Evolutionary conservation across 2,797 vertebrate genomes (phyloP).

Genomic region (Petrocephalus sullivani): DNA sequence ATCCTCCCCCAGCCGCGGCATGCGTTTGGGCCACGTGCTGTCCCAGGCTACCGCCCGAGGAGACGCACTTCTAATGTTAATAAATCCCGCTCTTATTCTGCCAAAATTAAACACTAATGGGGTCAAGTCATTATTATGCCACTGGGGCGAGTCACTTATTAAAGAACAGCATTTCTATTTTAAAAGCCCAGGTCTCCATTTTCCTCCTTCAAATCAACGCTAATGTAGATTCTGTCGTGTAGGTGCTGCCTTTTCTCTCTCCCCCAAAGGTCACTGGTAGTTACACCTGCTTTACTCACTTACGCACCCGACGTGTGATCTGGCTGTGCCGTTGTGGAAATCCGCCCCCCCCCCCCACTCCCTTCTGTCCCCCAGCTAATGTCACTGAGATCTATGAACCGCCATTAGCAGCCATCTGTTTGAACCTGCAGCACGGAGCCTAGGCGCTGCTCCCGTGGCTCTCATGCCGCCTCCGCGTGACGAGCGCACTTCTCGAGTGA

Average conservation of each 20-base stretch:
- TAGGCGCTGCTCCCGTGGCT: slow-evolving; percentile 39
- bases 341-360: slow-evolving; percentile 42
- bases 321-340: background rate
- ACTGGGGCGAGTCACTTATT: slow-evolving; percentile 21
- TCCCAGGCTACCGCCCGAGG: background rate
- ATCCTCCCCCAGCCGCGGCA: background rate
- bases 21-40: background rate
- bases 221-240: background rate
- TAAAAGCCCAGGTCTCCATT: background rate
- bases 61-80: slow-evolving; percentile 13
- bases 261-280: background rate
- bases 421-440: slow-evolving; percentile 65
- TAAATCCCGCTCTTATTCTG: slow-evolving; percentile 14
- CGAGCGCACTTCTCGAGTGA: background rate
- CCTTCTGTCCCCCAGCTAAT: slow-evolving; percentile 54
- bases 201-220: background rate
- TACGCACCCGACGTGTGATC: background rate
- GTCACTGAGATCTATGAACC: slow-evolving; percentile 76
- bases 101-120: slow-evolving; percentile 26
- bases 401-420: slow-evolving; percentile 78
- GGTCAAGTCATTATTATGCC: slow-evolving; percentile 26
- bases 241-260: background rate
- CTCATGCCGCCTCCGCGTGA: background rate
- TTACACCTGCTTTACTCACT: background rate
- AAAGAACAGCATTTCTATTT: slow-evolving; percentile 28